phyloP scores from a whole-genome alignment of 2,888 invertebrate genomes.

The Diarsia brunnea region DNA sequence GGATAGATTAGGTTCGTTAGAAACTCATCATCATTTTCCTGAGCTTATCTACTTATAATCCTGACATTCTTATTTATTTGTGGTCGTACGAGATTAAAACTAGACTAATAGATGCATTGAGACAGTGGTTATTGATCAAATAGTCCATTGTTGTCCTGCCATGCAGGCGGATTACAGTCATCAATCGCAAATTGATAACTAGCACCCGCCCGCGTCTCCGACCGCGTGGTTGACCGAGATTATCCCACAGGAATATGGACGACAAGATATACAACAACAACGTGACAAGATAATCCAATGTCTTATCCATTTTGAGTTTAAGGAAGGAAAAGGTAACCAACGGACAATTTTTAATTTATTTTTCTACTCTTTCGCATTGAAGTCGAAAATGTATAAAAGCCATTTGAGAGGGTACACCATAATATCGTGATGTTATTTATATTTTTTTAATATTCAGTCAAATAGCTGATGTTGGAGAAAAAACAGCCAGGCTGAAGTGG shows the following conservation, averaged over 20 bases:
- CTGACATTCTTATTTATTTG: not conserved
- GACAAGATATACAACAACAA: not conserved
- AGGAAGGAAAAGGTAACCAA: not conserved
- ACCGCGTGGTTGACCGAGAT: not conserved
- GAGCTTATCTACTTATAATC: not conserved
- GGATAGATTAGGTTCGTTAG: not conserved
- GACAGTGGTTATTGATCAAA: not conserved
- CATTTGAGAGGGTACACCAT: too few species aligned
- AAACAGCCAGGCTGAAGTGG: too few species aligned
- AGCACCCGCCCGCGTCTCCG: not conserved
- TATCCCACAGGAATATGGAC: not conserved
- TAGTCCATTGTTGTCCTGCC: not conserved
- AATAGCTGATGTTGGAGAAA: too few species aligned
- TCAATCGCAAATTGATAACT: slow-evolving; percentile 1
- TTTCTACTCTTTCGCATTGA: too few species aligned
- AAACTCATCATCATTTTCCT: not conserved
- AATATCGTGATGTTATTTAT: too few species aligned
- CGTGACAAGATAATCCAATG: not conserved
- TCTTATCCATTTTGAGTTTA: not conserved
- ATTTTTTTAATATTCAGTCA: too few species aligned
- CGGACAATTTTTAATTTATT: not conserved
- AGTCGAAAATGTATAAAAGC: too few species aligned
- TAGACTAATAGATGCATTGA: too few species aligned
- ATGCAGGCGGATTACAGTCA: not conserved
- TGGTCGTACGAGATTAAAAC: not conserved